Evolutionary conservation across 2,888 invertebrate genomes (phyloP).

Genomic region (Caenorhabditis afra): DNA sequence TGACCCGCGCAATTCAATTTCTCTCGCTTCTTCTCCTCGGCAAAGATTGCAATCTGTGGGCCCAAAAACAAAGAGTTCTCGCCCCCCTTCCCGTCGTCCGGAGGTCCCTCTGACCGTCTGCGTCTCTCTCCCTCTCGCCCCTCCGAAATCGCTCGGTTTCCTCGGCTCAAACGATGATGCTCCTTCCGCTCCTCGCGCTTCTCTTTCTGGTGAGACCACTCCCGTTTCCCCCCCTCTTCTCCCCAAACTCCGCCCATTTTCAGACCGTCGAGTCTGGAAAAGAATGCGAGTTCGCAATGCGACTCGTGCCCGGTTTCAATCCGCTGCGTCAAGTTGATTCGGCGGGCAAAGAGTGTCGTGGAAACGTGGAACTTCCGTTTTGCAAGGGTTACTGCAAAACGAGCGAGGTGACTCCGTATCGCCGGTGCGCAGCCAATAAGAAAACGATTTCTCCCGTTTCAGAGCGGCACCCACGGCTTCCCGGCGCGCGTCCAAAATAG

Average conservation of each 20-base stretch:
- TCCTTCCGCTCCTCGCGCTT: conserved; percentile 9
- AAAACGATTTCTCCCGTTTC: conserved; percentile 16
- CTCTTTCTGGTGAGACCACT: conserved; percentile 12
- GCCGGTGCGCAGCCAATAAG: too few species aligned
- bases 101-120: not conserved
- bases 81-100: not conserved
- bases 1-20: not conserved
- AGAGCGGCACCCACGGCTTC: conserved; percentile 67
- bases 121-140: conserved; percentile 19
- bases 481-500: conserved; percentile 63
- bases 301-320: conserved; percentile 60
- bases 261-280: conserved; percentile 39
- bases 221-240: not conserved
- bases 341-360: conserved; percentile 58
- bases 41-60: too few species aligned
- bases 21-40: not conserved
- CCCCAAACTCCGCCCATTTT: not conserved
- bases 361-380: conserved; percentile 62
- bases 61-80: conserved; percentile 18
- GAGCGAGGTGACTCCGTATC: conserved; percentile 55
- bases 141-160: not conserved
- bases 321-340: conserved; percentile 40
- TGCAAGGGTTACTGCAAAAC: conserved; percentile 69
- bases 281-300: conserved; percentile 61
- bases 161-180: conserved; percentile 14